These are phyloP conservation scores for Julus scandinavius DNA, from an alignment of 2,888 invertebrate genomes.

Conservation along the genomic window DNA sequence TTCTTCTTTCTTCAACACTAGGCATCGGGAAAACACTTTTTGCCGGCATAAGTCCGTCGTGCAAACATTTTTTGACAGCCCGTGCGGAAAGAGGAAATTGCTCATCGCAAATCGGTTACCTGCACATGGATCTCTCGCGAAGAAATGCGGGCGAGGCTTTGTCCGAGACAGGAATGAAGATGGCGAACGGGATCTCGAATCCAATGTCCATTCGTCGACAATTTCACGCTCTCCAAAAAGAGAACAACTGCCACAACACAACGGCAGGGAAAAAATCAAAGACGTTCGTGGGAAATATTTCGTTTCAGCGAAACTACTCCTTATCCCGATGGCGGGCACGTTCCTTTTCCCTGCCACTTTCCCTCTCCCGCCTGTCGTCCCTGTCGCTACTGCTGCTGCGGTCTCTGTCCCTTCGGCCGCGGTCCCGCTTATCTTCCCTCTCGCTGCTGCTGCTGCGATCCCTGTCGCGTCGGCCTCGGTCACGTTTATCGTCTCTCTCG, in stretches of 20 bases:
- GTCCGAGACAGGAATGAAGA: neutral
- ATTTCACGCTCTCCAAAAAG: too few relatives aligned
- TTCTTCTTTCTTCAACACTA: too few relatives aligned
- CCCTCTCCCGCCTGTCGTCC: neutral
- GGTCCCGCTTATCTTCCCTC: slow-evolving; percentile 51
- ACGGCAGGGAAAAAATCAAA: neutral
- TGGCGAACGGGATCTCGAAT: neutral
- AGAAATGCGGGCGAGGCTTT: too few relatives aligned
- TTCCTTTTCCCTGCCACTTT: slow-evolving; percentile 52
- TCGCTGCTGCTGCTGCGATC: slow-evolving; percentile 30
- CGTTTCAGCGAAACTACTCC: neutral
- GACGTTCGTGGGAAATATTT: neutral
- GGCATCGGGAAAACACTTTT: too few relatives aligned
- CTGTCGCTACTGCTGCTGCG: slow-evolving; percentile 45
- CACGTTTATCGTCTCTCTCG: slow-evolving; percentile 50
- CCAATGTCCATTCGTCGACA: too few relatives aligned
- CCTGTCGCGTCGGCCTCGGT: neutral
- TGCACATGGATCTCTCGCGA: too few relatives aligned
- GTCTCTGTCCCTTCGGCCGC: slow-evolving; percentile 50
- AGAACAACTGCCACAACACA: too few relatives aligned
- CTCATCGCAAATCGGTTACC: too few relatives aligned
- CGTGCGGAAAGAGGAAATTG: too few relatives aligned
- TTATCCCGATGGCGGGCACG: slow-evolving; percentile 51
- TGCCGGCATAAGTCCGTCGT: too few relatives aligned
- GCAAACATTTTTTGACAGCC: too few relatives aligned